phyloP scores from a whole-genome alignment of 1,140 invertebrate species.

The Pseudomyrmex gracilis region DNA sequence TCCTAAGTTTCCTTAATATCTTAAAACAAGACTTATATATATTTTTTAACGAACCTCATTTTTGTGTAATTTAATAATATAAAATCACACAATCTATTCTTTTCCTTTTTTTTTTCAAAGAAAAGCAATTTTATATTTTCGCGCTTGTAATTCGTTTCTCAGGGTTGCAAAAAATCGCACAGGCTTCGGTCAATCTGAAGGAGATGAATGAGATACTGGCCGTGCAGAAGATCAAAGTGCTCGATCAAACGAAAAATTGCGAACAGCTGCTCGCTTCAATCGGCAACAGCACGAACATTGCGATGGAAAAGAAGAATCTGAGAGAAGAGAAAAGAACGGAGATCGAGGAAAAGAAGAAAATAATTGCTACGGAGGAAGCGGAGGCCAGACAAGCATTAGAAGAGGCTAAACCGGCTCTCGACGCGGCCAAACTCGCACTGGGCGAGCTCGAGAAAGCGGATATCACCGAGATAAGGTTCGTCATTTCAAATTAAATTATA shows the following conservation, averaged over 20 bases:
- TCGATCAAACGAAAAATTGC: conserved; percentile 91
- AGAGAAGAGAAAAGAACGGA: conserved; percentile 92
- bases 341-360: conserved; percentile 91
- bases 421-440: conserved; percentile 92
- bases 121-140: not conserved
- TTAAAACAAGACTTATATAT: conserved; percentile 6
- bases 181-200: conserved; percentile 90
- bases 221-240: conserved; percentile 91
- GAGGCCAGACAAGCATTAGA: conserved; percentile 92
- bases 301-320: conserved; percentile 90
- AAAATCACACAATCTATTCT: too few relatives aligned
- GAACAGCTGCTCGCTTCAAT: conserved; percentile 90
- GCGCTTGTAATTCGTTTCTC: conserved; percentile 78
- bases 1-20: not conserved
- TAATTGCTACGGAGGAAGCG: conserved; percentile 92
- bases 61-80: not conserved
- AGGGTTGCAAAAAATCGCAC: conserved; percentile 92
- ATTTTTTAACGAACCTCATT: not conserved
- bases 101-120: not conserved
- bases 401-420: conserved; percentile 92
- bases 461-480: conserved; percentile 93
- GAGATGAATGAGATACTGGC: conserved; percentile 91
- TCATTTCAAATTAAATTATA: not conserved
- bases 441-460: conserved; percentile 94
- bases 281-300: conserved; percentile 87